These are phyloP conservation scores for Lasioglossum malachurum DNA, from an alignment of 2,888 invertebrate species.

Conservation along the genomic window DNA sequence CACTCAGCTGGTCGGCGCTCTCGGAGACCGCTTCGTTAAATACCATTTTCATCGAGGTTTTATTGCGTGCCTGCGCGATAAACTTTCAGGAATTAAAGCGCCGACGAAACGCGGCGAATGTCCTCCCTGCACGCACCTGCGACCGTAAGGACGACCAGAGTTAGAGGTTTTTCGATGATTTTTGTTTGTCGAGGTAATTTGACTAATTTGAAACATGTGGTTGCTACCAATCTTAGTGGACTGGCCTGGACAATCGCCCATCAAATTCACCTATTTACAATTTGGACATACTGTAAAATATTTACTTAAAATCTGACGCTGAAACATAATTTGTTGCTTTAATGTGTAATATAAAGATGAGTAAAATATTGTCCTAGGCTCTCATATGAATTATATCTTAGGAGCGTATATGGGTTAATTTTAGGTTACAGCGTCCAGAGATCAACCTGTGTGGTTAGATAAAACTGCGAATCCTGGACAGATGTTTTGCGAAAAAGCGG, in stretches of 20 bases:
- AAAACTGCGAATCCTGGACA: background rate
- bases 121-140: background rate
- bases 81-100: conserved; percentile 21
- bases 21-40: conserved; percentile 48
- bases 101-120: background rate
- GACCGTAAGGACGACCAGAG: background rate
- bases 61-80: conserved; percentile 38
- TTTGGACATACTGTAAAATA: no score
- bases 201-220: background rate
- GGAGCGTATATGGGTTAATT: background rate
- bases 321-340: background rate
- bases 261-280: background rate
- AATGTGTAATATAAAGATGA: background rate
- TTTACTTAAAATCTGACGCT: no score
- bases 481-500: background rate
- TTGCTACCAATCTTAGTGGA: background rate
- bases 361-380: background rate
- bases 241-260: background rate
- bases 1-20: background rate
- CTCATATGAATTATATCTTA: background rate
- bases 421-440: background rate
- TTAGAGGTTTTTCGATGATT: background rate
- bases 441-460: background rate
- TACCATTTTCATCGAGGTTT: conserved; percentile 35
- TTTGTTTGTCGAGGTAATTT: background rate